These are phyloP conservation scores for Oligia strigilis DNA, from an alignment of 2,888 invertebrate genomes.

Conservation along the genomic window DNA sequence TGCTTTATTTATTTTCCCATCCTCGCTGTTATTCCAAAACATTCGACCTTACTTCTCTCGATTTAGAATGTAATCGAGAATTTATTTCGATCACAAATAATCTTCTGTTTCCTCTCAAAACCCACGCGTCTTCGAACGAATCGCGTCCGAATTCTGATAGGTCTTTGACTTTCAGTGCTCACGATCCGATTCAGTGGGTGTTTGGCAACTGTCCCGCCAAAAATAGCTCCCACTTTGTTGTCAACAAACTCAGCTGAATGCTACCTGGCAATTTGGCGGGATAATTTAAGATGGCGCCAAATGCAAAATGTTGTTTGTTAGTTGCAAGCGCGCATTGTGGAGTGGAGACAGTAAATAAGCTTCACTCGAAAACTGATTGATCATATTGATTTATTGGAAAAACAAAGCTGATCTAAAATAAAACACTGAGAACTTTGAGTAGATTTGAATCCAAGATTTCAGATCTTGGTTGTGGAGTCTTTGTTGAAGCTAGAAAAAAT, in stretches of 20 bases:
- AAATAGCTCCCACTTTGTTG: slow-evolving; percentile 65
- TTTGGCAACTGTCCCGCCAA: slow-evolving; percentile 63
- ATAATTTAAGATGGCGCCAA: slow-evolving; percentile 58
- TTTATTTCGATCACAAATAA: slow-evolving; percentile 56
- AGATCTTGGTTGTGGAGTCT: neutral
- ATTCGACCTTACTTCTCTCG: slow-evolving; percentile 1
- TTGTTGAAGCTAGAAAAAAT: neutral
- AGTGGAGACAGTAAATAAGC: slow-evolving; percentile 13
- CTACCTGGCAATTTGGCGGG: slow-evolving; percentile 44
- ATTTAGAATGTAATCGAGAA: slow-evolving; percentile 25
- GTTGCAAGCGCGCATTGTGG: neutral
- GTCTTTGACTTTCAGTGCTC: slow-evolving; percentile 66
- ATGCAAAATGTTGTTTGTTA: slow-evolving; percentile 16
- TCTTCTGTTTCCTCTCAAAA: slow-evolving; percentile 46
- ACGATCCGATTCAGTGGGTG: slow-evolving; percentile 48
- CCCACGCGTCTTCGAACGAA: slow-evolving; percentile 27
- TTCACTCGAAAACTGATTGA: neutral
- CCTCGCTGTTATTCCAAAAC: neutral
- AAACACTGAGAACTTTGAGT: neutral
- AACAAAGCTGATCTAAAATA: neutral
- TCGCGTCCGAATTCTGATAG: slow-evolving; percentile 46
- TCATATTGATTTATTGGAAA: neutral
- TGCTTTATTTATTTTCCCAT: neutral
- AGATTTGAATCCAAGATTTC: neutral
- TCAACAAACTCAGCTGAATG: slow-evolving; percentile 30